Base-by-base conservation (phyloP, 2,113 vertebrate species). In the Rhipidura dahli region DNA sequence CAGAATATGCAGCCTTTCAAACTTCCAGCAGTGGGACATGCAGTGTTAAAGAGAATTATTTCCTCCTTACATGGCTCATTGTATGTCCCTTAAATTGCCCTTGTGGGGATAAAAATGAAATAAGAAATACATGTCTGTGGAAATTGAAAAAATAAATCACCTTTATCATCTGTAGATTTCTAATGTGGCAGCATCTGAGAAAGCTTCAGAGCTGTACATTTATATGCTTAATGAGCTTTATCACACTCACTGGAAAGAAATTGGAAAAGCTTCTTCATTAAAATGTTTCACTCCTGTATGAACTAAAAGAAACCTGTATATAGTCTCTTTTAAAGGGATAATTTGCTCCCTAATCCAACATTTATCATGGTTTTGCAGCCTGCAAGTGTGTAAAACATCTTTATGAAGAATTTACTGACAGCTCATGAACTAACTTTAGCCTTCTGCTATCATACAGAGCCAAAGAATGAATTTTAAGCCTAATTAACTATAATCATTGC, bases 401-500 rank as follows among this genome's bases (percentile, higher is more conserved):
- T 84, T 61, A 92, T 50, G 37, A 96, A 93, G 96, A 90, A 88
- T 27, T 26, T 51, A 82, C 73, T 95, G 93, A 94, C 61, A 94
- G 92, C 68, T 93, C 64, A 89, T 33, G 53, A 91, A 90, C 72
- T 85, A 94, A 81, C 80, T 90, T 90, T 87, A 93, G 71, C 83
- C 70, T 83, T 90, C 82, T 90, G 66, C 82, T 93, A 90, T 44
- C 60, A 78, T 14, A 65, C 33, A 51, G 64, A 95, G 92, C 88
- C 90, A 95, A 90, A 86, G 63, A 94, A 86, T 42, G 51, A 88
- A 91, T 94, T 91, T 94, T 71, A 95, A 95, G 76, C 68, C 63
- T 94, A 93, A 95, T 76, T 96, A 91, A 72, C 54, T 87, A 80
- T 44, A 95, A 93, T 90, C 51, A 96, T 90, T 94, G 66, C 81